Evolutionary conservation across 2,797 vertebrate species (phyloP), one percentile per base, ranked within the genome.

Genomic region (Sciurus vulgaris): DNA sequence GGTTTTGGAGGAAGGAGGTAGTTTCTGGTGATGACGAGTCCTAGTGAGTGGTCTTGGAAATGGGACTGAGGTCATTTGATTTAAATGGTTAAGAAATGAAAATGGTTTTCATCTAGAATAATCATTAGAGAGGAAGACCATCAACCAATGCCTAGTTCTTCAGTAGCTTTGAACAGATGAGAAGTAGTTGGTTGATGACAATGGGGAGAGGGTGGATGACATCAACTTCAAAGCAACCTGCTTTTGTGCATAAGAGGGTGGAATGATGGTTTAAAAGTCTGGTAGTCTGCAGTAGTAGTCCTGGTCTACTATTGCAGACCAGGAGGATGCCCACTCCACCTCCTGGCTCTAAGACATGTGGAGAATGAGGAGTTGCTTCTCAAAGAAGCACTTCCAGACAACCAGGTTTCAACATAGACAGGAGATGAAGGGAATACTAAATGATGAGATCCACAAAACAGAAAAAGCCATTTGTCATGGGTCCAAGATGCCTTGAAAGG

Each of bases 91-190:
- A 74, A 38, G 5, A 93, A 89, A 63, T 38, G 2, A 3, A 28
- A 73, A 93, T 35, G 24, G 2, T 54, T 76, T 95, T 89, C 49
- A 84, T 49, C 5, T 4, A 89, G 28, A 90, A 65, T 41, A 20
- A 51, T 79, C 94, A 88, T 86, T 73, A 41, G 26, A 84, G 56
- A 79, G 20, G 35, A 90, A 90, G n/a, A 90, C 15, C 51, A 35
- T 51, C 15, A 63, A 30, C 2, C 4, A 28, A 65, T 38, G n/a
- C 14, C 49, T 73, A 38, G 22, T 18, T 61, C 38, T 44, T 76
- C 3, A 59, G n/a, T 38, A 72, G 18, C 51, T 92, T 87, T 54
- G 70, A 84, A 78, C 38, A 61, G 83, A 89, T 81, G 47, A 84
- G 35, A 7, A 4, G 8, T 51, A 47, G 41, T 8, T 78, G 1